phyloP scores from a whole-genome alignment of 2,797 vertebrate species.

The Craterocephalus amniculus region DNA sequence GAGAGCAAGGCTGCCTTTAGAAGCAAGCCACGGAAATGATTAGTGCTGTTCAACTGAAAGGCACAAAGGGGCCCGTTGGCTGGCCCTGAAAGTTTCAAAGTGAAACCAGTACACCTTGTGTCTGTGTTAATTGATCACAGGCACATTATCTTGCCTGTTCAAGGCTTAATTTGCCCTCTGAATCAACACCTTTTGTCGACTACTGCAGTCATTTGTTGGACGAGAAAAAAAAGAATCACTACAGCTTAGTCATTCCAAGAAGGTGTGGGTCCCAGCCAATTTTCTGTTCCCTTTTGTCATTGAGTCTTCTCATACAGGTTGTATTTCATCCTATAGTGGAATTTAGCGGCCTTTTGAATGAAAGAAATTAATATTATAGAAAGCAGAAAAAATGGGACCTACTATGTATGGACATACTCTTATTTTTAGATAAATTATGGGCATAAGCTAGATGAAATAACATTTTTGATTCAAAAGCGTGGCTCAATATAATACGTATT shows the following conservation, averaged over 20 bases:
- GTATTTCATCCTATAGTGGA: conserved; percentile 44
- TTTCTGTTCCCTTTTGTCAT: conserved; percentile 70
- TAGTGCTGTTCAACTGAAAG: conserved; percentile 79
- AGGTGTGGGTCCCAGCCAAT: conserved; percentile 68
- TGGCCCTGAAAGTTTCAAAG: conserved; percentile 79
- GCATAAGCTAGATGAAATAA: conserved; percentile 40
- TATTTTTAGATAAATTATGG: conserved; percentile 59
- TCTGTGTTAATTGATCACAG: conserved; percentile 85
- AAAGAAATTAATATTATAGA: conserved; percentile 15
- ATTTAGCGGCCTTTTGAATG: conserved; percentile 23
- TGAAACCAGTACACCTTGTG: conserved; percentile 80
- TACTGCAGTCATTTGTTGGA: conserved; percentile 75
- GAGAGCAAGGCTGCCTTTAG: conserved; percentile 81
- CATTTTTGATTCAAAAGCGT: conserved; percentile 39
- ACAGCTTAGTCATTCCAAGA: conserved; percentile 78
- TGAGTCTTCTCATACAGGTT: conserved; percentile 51
- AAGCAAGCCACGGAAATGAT: conserved; percentile 82
- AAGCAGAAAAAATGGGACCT: conserved; percentile 8
- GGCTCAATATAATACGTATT: conserved; percentile 48
- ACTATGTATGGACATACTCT: neutral
- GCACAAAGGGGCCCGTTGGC: conserved; percentile 75
- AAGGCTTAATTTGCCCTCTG: conserved; percentile 82
- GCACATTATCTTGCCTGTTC: conserved; percentile 82
- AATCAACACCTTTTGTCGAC: conserved; percentile 82
- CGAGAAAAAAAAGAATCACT: conserved; percentile 62